A percentile compares a stretch with the other conserved stretches of the same genome.
Conservation (phyloP, 2,113 vertebrate genomes). For the Ophiodon elongatus region DNA sequence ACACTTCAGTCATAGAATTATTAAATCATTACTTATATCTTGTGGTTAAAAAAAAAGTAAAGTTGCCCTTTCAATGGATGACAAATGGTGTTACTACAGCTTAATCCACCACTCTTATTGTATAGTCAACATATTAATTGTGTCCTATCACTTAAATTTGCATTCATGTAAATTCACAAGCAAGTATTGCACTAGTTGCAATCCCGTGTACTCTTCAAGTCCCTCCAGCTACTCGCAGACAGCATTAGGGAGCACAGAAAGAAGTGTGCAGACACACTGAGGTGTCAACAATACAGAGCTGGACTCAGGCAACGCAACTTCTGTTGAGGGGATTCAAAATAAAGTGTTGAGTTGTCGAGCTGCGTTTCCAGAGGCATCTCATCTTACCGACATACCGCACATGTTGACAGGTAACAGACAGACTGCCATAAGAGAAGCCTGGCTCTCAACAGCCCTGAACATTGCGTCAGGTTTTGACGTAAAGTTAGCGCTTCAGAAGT, state of each 20-base stretch:
- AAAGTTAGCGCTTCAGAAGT: not conserved
- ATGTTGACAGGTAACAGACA: slow-evolving; percentile 16
- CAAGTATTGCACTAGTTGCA: not conserved
- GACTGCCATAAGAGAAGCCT: not conserved
- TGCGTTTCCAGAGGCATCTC: not conserved
- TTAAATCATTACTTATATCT: not conserved
- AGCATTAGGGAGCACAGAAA: not conserved
- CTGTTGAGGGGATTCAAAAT: not conserved
- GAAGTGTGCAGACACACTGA: not conserved
- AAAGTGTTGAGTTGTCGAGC: not conserved
- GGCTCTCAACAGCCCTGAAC: not conserved
- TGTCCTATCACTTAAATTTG: not conserved
- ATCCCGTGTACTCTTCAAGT: not conserved
- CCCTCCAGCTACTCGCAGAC: not conserved
- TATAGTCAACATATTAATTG: too few relatives aligned
- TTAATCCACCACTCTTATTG: too few relatives aligned
- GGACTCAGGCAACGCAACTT: not conserved
- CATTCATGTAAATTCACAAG: not conserved
- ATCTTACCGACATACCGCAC: slow-evolving; percentile 32
- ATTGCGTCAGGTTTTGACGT: slow-evolving; percentile 51
- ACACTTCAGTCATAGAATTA: not conserved
- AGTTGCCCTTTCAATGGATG: not conserved
- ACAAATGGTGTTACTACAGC: not conserved
- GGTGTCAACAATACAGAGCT: not conserved
- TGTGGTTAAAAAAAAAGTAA: too few relatives aligned